Base-by-base conservation (phyloP, 2,113 vertebrate genomes). In the Manacus vitellinus region DNA sequence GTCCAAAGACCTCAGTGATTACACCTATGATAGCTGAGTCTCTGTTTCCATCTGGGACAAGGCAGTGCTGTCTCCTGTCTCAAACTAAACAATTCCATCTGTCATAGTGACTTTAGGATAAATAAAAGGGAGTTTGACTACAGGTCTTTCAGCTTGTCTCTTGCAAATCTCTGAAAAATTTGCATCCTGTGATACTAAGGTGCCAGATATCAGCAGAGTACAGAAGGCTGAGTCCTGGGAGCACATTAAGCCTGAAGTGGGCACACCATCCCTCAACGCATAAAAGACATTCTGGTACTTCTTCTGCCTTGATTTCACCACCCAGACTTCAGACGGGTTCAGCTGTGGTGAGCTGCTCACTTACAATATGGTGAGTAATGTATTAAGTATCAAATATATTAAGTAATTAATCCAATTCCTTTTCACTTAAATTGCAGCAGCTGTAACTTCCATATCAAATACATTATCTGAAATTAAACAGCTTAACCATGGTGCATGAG, bases 231-330 rank as follows among this genome's bases (percentile, higher is more conserved):
- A 76, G 33, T 56, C 16, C 41, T 56, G n/a, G 1, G 8, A 39
- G 13, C 17, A 68, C 3, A 3, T 1, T 28, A 35, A 82, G 12
- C 4, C 77, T 47, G 21, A 63, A 67, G 5, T 3, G 9, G 77
- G 3, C 7, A 39, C 33, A n/a, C 4, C 6, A 31, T 14, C 8
- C 9, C 17, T 3, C 8, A 62, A 8, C 3, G 17, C 10, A 6
- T 52, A 44, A 68, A 78, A 88, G 44, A 46, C n/a, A 25, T 75
- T 51, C 65, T 88, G 39, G 9, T 59, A 24, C 33, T 92, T 62
- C 51, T 56, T 17, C n/a, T 79, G 21, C n/a, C 24, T 82, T 72
- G 22, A 20, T 73, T 93, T 76, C 30, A 72, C 15, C 58, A 65
- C 37, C 13, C 44, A 88, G 71, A 54, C 20, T 95, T 78, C 61